Percentiles rank a stretch among this genome's conserved stretches.
These are phyloP conservation scores for Drosophila paranaensis DNA, from an alignment of 2,888 invertebrate genomes.

Conservation along the genomic window DNA sequence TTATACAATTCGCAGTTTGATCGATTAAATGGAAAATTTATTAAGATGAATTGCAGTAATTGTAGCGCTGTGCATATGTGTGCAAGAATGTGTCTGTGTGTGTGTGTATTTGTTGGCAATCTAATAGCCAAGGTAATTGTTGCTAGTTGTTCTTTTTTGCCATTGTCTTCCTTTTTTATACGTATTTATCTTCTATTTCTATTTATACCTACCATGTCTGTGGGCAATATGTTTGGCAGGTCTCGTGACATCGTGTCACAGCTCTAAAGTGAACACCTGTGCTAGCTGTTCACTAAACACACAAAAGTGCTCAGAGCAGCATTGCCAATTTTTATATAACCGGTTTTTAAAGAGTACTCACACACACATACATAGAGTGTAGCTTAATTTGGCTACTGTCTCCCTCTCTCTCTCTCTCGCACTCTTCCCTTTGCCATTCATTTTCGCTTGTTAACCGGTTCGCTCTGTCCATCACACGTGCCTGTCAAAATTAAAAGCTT, in stretches of 20 bases:
- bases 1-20: conserved; percentile 39
- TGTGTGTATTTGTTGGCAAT: conserved; percentile 17
- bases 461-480: conserved; percentile 18
- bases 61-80: background rate
- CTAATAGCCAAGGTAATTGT: conserved; percentile 17
- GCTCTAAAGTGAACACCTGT: conserved; percentile 51
- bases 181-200: conserved; percentile 4
- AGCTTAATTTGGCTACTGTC: background rate
- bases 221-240: conserved; percentile 21
- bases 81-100: background rate
- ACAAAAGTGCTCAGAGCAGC: conserved; percentile 17
- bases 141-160: background rate
- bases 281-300: conserved; percentile 19
- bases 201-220: conserved; percentile 14
- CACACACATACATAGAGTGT: background rate
- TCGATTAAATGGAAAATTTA: conserved; percentile 45
- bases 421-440: too few relatives aligned
- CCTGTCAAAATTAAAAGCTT: conserved; percentile 10
- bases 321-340: conserved; percentile 68
- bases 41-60: conserved; percentile 11
- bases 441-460: conserved; percentile 30
- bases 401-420: background rate
- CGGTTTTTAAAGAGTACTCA: conserved; percentile 44
- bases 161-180: background rate
- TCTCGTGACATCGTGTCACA: conserved; percentile 54